Evolutionary conservation across 1,140 invertebrate genomes (phyloP), one percentile per base, ranked within the genome.

Genomic region (Lithobius niger): DNA sequence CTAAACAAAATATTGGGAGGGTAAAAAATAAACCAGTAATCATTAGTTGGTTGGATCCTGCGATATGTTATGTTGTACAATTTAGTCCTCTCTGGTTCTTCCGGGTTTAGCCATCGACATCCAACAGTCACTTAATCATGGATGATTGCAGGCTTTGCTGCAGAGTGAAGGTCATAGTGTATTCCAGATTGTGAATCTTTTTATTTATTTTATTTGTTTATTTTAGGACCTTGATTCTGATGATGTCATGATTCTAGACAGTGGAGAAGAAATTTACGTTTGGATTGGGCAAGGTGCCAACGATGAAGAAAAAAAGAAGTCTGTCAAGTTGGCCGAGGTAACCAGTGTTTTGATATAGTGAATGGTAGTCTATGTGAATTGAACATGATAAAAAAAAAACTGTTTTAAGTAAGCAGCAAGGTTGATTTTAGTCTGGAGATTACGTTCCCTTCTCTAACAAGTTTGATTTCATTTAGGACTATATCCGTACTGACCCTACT

Each of bases 231-330:
- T 89, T 25, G 82, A 83, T 59, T 77, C 80, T 55, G 84, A 86
- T 68, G 82, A 84, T 61, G 72, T 83, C 0, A 86, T 85, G 77
- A 70, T 86, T 13, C 61, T 86, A 56, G 83, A 87, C 69, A 76
- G 77, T 22, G 82, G 82, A 15, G 78, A 82, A 65, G 80, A 83
- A 64, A 69, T 88, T 1, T 87, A 82, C 61, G 65, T 86, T 54
- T 87, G 84, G 85, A 72, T 84, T 52, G 86, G 86, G 22, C 72
- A 76, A 51, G 79, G 80, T 21, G 79, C 83, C n/a, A 77, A 78
- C 13, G 74, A 77, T 24, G 74, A 81, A 48, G 83, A 86, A 61
- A 82, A 78, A 56, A 67, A 73, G 54, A 73, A 74, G 19, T 73
- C 75, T n/a, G 62, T 74, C 22, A 65, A 72, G n/a, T 76, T 81